Conservation (phyloP, 2,888 invertebrate genomes). For the Papilio elwesi region DNA sequence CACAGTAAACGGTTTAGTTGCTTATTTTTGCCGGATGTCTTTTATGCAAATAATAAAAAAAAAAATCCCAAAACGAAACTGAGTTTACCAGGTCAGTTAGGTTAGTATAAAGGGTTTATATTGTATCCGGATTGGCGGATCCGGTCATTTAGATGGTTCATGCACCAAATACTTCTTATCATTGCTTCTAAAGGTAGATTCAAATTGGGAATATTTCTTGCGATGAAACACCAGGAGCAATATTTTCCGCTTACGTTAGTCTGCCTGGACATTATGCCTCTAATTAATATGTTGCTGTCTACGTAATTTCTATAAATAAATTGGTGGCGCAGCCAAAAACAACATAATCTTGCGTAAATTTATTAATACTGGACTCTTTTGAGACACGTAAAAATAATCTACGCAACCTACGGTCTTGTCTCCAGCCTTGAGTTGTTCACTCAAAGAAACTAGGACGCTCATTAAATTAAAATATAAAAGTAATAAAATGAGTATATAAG, state of each 20-base stretch:
- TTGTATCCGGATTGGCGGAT: neutral
- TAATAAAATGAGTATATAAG: slow-evolving; percentile 3
- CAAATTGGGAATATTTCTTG: neutral
- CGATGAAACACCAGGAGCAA: neutral
- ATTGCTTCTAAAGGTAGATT: neutral
- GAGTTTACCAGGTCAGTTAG: too few species aligned
- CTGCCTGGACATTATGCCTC: neutral
- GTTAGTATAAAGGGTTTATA: neutral
- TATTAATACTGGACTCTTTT: slow-evolving; percentile 4
- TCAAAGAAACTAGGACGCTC: slow-evolving; percentile 24
- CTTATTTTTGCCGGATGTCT: too few species aligned
- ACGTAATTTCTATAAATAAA: slow-evolving; percentile 10
- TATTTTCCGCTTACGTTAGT: neutral
- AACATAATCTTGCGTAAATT: slow-evolving; percentile 15
- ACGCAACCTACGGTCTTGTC: slow-evolving; percentile 9
- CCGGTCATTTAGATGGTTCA: neutral
- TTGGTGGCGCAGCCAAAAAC: neutral
- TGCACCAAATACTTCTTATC: neutral
- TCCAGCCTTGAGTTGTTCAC: slow-evolving; percentile 22
- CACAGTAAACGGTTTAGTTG: too few species aligned
- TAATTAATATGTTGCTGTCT: neutral
- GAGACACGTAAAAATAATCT: slow-evolving; percentile 24
- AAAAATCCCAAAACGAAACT: too few species aligned
- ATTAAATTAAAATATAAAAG: slow-evolving; percentile 2
- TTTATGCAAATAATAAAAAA: too few species aligned